phyloP scores from a whole-genome alignment of 2,113 vertebrate species.

The Spea bombifrons region DNA sequence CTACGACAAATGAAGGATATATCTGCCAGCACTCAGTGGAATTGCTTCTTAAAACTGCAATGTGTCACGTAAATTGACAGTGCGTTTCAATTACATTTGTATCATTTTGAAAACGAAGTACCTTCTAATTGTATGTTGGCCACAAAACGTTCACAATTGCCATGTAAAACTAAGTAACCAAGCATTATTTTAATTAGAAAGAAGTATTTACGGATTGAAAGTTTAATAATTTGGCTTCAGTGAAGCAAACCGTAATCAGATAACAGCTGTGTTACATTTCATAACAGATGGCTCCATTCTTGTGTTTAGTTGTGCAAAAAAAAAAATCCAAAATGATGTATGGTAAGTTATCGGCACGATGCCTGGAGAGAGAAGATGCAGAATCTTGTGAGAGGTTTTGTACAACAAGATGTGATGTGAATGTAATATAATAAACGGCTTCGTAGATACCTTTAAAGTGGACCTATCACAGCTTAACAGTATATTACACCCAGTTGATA shows the following conservation, averaged over 20 bases:
- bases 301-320: conserved; percentile 38
- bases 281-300: conserved; percentile 53
- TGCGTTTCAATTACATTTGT: conserved; percentile 3
- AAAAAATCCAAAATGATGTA: not conserved
- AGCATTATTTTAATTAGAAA: conserved; percentile 50
- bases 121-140: conserved; percentile 7
- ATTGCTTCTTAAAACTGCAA: not conserved
- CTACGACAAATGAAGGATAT: not conserved
- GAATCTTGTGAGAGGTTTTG: not conserved
- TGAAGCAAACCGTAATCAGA: conserved; percentile 45
- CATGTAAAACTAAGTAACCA: conserved; percentile 24
- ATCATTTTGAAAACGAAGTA: not conserved
- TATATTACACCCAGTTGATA: no score
- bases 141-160: conserved; percentile 1
- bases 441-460: no score
- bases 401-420: not conserved
- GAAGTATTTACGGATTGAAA: conserved; percentile 48
- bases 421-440: no score
- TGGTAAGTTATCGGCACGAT: conserved; percentile 10
- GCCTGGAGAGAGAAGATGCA: not conserved
- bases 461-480: no score
- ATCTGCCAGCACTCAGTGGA: not conserved
- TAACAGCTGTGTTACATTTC: conserved; percentile 53
- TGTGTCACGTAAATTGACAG: not conserved
- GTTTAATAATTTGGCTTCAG: conserved; percentile 53